phyloP scores from a whole-genome alignment of 2,888 invertebrate genomes.

The Deroplatys truncata region DNA sequence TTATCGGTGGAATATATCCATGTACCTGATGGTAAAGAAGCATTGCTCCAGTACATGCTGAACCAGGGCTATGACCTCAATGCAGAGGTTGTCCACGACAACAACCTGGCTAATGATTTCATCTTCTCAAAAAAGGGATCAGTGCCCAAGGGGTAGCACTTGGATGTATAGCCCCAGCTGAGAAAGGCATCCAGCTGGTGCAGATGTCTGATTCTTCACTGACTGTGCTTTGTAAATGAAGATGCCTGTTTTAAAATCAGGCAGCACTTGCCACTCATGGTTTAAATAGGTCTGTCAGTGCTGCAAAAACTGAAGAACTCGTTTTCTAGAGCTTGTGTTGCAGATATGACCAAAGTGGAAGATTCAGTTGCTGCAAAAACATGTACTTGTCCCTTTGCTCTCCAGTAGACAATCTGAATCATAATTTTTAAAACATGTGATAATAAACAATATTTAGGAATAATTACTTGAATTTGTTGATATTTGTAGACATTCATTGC shows the following conservation, averaged over 20 bases:
- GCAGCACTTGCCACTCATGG: too few relatives aligned
- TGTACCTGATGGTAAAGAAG: slow-evolving; percentile 41
- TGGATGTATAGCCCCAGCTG: too few relatives aligned
- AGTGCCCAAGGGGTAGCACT: not conserved
- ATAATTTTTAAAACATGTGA: not conserved
- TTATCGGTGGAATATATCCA: slow-evolving; percentile 49
- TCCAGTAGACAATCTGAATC: not conserved
- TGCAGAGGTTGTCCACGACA: slow-evolving; percentile 42
- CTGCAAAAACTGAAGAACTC: too few relatives aligned
- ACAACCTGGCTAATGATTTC: slow-evolving; percentile 49
- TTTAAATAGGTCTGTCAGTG: too few relatives aligned
- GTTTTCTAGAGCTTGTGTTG: too few relatives aligned
- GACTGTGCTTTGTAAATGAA: too few relatives aligned
- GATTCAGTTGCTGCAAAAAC: too few relatives aligned
- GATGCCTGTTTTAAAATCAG: too few relatives aligned
- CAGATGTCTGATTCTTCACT: too few relatives aligned
- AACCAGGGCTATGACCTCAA: slow-evolving; percentile 44
- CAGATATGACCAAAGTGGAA: too few relatives aligned
- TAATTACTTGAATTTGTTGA: not conserved
- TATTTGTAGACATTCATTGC: not conserved
- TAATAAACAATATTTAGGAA: not conserved
- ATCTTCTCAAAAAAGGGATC: slow-evolving; percentile 39
- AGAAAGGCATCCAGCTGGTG: too few relatives aligned
- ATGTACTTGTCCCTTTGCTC: too few relatives aligned
- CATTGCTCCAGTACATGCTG: slow-evolving; percentile 43